Conservation (phyloP, 2,113 vertebrate genomes). For the Aptenodytes patagonicus region DNA sequence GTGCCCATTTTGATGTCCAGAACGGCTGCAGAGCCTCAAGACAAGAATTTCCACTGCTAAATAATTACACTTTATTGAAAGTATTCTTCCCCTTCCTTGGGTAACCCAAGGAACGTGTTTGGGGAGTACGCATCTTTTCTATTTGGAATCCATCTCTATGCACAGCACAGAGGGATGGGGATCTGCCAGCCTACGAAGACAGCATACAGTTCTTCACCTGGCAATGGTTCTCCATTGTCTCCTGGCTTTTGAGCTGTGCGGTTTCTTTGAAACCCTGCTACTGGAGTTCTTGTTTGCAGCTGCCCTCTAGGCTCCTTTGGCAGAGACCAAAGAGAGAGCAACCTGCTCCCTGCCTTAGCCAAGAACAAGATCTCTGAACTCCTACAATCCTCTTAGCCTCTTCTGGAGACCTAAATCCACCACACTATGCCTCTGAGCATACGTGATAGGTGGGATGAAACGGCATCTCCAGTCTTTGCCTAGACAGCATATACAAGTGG, state of each 20-base stretch:
- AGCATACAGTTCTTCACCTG: background rate
- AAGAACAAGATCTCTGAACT: background rate
- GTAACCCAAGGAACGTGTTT: background rate
- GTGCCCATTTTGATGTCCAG: background rate
- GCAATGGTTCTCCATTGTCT: background rate
- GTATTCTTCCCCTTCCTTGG: background rate
- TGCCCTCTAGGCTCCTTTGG: background rate
- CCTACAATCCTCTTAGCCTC: background rate
- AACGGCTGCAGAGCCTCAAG: background rate
- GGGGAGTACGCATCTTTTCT: background rate
- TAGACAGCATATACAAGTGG: background rate
- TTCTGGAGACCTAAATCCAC: background rate
- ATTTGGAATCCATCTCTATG: background rate
- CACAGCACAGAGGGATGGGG: background rate
- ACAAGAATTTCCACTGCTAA: background rate
- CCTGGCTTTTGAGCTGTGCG: background rate
- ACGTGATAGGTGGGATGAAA: background rate
- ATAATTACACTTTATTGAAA: background rate
- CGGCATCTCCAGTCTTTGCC: background rate
- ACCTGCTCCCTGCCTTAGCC: background rate
- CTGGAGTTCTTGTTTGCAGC: background rate
- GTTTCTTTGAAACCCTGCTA: background rate
- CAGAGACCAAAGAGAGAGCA: background rate
- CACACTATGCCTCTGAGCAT: background rate
- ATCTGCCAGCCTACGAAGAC: background rate